Percentiles rank a stretch among this genome's conserved stretches.
Evolutionary conservation across 1,140 invertebrate species (phyloP).

Genomic region (Drosophila dunni): DNA sequence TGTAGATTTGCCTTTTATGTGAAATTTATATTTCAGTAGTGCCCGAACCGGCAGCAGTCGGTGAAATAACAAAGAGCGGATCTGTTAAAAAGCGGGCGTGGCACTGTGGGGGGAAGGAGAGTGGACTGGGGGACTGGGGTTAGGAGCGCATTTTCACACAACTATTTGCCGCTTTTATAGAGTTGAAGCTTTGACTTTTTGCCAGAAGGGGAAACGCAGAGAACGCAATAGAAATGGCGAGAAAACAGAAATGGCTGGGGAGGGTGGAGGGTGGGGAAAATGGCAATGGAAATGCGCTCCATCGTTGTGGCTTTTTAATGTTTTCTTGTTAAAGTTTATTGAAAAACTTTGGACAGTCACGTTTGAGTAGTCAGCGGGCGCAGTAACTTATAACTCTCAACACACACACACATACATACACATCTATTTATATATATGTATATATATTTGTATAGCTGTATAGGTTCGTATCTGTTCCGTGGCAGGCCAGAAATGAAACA

Average conservation of each 20-base stretch:
- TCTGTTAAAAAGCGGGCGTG: constrained; percentile 25
- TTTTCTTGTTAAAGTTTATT: constrained; percentile 83
- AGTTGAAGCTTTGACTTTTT: constrained; percentile 77
- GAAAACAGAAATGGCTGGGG: background rate
- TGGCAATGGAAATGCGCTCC: constrained; percentile 74
- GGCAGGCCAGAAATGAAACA: constrained; percentile 64
- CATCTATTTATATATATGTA: constrained; percentile 11
- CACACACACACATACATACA: constrained; percentile 29
- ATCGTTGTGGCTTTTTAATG: constrained; percentile 80
- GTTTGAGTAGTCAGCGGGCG: constrained; percentile 80
- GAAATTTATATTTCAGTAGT: constrained; percentile 74
- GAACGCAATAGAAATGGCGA: background rate
- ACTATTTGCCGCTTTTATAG: constrained; percentile 77
- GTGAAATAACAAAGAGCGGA: constrained; percentile 59
- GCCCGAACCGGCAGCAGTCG: constrained; percentile 18
- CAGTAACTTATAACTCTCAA: constrained; percentile 62
- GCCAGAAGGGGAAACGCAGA: constrained; percentile 15
- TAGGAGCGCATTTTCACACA: constrained; percentile 60
- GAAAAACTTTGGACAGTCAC: constrained; percentile 82
- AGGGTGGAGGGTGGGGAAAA: constrained; percentile 26
- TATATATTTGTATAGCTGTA: constrained; percentile 23
- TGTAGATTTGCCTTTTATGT: constrained; percentile 80
- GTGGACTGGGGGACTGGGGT: background rate
- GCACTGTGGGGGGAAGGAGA: background rate
- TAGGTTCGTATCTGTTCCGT: constrained; percentile 33